Conservation (phyloP, 1,140 invertebrate species). For the Chelonus insularis region DNA sequence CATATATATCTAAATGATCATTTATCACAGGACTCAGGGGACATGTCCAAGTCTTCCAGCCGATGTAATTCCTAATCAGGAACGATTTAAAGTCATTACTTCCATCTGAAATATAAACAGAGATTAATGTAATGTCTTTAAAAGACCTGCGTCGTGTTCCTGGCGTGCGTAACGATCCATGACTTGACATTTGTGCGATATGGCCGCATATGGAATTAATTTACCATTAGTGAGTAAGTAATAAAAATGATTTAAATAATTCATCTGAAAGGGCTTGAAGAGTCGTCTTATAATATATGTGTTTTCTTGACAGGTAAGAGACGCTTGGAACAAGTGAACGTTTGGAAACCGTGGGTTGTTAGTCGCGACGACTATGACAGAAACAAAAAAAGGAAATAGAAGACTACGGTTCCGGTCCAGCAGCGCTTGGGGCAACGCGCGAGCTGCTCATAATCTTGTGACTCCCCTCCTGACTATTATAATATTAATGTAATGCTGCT, state of each 20-base stretch:
- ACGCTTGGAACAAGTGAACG: constrained; percentile 9
- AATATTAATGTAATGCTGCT: constrained; percentile 38
- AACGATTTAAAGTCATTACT: constrained; percentile 11
- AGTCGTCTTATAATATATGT: background rate
- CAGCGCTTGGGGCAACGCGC: constrained; percentile 20
- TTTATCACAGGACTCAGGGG: constrained; percentile 1
- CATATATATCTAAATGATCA: constrained; percentile 15
- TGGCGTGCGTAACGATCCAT: constrained; percentile 1
- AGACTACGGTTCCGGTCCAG: constrained; percentile 27
- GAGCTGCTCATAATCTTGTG: constrained; percentile 26
- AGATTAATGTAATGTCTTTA: constrained; percentile 15
- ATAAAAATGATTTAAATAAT: background rate
- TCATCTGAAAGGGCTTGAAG: background rate
- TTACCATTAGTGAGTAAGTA: background rate
- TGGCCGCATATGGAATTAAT: constrained; percentile 7
- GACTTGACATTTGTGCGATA: constrained; percentile 4
- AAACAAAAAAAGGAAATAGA: constrained; percentile 11
- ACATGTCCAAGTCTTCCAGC: background rate
- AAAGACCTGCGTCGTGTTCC: background rate
- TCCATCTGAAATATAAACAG: constrained; percentile 9
- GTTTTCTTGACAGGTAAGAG: background rate
- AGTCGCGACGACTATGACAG: constrained; percentile 4
- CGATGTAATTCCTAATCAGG: constrained; percentile 14
- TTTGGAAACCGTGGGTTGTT: constrained; percentile 24
- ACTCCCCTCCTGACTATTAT: constrained; percentile 27